Conservation (phyloP, 2,113 vertebrate genomes). For the Thomomys bottae region DNA sequence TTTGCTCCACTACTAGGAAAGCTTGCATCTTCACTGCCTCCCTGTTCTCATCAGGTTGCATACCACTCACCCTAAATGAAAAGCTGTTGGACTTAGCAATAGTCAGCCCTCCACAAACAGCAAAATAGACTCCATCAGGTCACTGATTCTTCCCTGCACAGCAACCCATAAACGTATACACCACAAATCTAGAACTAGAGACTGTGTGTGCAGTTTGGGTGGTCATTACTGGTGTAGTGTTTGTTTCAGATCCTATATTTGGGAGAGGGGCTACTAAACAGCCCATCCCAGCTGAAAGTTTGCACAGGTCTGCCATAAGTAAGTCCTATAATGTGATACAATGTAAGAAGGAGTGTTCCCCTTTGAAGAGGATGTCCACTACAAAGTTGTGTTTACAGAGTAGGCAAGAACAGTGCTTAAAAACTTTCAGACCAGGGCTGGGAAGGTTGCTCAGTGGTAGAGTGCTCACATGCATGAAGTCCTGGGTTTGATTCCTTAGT, state of each 20-base stretch:
- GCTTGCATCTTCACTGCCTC: slow-evolving; percentile 49
- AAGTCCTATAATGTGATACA: neutral
- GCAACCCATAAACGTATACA: slow-evolving; percentile 61
- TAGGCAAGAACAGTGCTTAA: slow-evolving; percentile 13
- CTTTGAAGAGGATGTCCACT: neutral
- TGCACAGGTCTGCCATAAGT: slow-evolving; percentile 1
- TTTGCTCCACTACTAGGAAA: slow-evolving; percentile 33
- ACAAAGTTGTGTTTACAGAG: slow-evolving; percentile 27
- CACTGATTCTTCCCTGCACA: slow-evolving; percentile 60
- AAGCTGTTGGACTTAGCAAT: slow-evolving; percentile 64
- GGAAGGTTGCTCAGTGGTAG: too few relatives aligned
- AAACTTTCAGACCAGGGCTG: neutral
- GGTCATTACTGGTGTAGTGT: slow-evolving; percentile 17
- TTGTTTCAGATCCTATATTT: slow-evolving; percentile 31
- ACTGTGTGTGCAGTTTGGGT: slow-evolving; percentile 60
- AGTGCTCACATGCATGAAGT: too few relatives aligned
- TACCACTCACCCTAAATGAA: slow-evolving; percentile 53
- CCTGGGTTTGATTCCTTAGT: too few relatives aligned
- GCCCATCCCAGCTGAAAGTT: neutral
- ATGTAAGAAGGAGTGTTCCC: neutral
- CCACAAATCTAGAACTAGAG: slow-evolving; percentile 71
- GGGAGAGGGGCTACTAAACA: neutral
- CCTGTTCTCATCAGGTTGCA: slow-evolving; percentile 50
- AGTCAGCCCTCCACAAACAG: slow-evolving; percentile 53
- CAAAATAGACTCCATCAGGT: slow-evolving; percentile 51